Conservation (phyloP, 1,140 invertebrate genomes). For the Oscheius sp. region DNA sequence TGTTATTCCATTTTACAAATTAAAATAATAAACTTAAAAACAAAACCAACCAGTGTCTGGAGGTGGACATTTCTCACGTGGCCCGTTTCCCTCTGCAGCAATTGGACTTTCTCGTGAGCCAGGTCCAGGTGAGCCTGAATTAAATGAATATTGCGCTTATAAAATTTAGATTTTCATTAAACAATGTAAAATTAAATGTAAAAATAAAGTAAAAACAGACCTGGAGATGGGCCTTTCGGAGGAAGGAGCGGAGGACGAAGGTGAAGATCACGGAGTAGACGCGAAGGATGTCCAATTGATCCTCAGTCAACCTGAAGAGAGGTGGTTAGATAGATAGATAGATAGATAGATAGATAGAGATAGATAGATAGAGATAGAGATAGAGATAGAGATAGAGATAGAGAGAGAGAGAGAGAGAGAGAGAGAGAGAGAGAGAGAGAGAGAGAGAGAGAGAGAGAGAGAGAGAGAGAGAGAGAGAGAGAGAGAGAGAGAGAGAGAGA, state of each 20-base stretch:
- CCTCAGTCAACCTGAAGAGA: constrained; percentile 5
- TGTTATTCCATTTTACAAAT: too few species aligned
- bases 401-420: too few species aligned
- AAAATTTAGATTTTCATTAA: background rate
- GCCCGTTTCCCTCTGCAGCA: constrained; percentile 24
- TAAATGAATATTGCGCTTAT: background rate
- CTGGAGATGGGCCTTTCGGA: constrained; percentile 21
- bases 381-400: too few species aligned
- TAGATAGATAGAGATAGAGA: too few species aligned
- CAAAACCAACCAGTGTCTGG: constrained; percentile 7
- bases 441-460: too few species aligned
- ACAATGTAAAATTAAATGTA: background rate
- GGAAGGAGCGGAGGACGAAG: constrained; percentile 1
- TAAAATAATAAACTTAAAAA: too few species aligned
- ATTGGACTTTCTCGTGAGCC: constrained; percentile 26
- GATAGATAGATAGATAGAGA: too few species aligned
- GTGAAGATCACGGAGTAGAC: constrained; percentile 11
- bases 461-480: too few species aligned
- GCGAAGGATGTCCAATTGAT: constrained; percentile 26
- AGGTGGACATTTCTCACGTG: constrained; percentile 28
- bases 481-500: too few species aligned
- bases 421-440: too few species aligned
- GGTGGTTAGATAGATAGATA: too few species aligned
- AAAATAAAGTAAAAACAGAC: background rate
- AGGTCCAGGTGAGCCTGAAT: constrained; percentile 27